Conservation (phyloP, 2,113 vertebrate species). For the Galemys pyrenaicus region DNA sequence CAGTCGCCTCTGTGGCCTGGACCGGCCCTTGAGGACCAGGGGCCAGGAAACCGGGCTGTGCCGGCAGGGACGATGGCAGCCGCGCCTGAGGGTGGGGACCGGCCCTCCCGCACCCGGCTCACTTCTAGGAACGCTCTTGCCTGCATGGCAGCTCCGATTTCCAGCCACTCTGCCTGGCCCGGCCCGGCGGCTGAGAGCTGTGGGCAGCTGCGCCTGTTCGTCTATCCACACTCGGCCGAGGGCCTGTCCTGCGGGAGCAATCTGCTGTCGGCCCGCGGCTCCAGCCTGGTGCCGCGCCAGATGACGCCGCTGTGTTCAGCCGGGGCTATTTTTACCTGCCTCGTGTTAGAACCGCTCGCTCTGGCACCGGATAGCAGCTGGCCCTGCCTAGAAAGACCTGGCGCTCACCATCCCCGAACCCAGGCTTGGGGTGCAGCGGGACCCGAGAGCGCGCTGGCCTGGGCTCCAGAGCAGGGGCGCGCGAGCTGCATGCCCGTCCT, state of each 20-base stretch:
- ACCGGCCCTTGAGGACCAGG: too few species aligned
- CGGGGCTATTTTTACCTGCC: slow-evolving; percentile 24
- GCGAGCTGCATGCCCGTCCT: too few species aligned
- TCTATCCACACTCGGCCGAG: background rate
- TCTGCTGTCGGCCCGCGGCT: background rate
- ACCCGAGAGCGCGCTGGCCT: background rate
- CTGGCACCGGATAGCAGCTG: background rate
- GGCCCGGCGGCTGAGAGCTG: background rate
- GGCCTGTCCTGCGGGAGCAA: background rate
- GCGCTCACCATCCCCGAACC: background rate
- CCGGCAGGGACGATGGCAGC: too few species aligned
- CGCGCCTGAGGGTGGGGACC: too few species aligned
- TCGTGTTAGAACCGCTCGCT: too few species aligned
- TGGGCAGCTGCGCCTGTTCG: too few species aligned
- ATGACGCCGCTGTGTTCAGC: too few species aligned
- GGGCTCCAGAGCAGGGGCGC: background rate
- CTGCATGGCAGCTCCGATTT: slow-evolving; percentile 33
- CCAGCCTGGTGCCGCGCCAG: too few species aligned
- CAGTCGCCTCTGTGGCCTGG: too few species aligned
- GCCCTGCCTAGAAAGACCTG: slow-evolving; percentile 4
- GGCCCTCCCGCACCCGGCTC: too few species aligned
- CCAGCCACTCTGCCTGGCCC: background rate
- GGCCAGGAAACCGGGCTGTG: too few species aligned
- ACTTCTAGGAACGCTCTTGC: slow-evolving; percentile 32
- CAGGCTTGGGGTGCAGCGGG: too few species aligned